Evolutionary conservation across 2,797 vertebrate genomes (phyloP).

Genomic region (Protosalanx chinensis): DNA sequence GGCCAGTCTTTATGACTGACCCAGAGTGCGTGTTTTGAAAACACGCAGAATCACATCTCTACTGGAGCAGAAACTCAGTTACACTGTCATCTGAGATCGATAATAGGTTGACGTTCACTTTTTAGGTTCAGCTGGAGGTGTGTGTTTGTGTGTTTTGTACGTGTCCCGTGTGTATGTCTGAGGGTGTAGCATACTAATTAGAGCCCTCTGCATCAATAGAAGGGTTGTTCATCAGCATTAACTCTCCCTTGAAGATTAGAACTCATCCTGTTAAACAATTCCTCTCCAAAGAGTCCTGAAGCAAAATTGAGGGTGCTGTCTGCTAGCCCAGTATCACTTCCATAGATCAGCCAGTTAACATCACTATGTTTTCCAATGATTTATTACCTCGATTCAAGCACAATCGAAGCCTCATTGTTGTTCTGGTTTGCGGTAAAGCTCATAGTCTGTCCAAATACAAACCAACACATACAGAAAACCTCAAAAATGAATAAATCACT

Average conservation of each 20-base stretch:
- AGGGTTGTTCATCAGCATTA: constrained; percentile 52
- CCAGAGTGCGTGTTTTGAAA: no score
- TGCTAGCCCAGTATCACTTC: not conserved
- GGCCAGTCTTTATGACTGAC: no score
- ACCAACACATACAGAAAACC: constrained; percentile 18
- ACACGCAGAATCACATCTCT: not conserved
- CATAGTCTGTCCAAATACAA: constrained; percentile 4
- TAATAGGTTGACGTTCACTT: not conserved
- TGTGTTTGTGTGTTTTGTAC: constrained; percentile 21
- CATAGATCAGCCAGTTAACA: not conserved
- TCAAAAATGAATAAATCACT: constrained; percentile 50
- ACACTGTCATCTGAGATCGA: not conserved
- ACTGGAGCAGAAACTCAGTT: not conserved
- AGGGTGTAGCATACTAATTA: constrained; percentile 59
- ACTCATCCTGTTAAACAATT: not conserved
- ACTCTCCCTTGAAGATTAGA: not conserved
- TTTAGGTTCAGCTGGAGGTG: constrained; percentile 12
- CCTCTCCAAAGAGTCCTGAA: not conserved
- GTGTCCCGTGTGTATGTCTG: constrained; percentile 16
- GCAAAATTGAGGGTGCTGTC: not conserved
- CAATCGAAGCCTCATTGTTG: not conserved
- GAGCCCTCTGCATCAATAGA: constrained; percentile 65
- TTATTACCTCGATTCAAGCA: not conserved
- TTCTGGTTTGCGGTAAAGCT: not conserved
- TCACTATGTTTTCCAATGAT: not conserved